Percentiles rank a stretch among this genome's conserved stretches.
phyloP scores from a whole-genome alignment of 1,140 invertebrate species.

The Drosophila melanica region DNA sequence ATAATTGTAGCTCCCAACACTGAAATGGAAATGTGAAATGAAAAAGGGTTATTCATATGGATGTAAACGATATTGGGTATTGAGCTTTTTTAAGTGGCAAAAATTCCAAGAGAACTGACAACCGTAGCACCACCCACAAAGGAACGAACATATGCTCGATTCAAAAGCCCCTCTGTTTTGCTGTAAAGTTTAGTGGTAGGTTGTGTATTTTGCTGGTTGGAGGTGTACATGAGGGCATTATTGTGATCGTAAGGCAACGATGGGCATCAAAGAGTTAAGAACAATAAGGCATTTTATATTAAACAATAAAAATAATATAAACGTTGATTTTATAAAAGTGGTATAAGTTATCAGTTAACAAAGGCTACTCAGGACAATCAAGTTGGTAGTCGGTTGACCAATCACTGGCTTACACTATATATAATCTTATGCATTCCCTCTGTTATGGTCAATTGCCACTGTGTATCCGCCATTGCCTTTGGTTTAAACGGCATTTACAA shows the following conservation, averaged over 20 bases:
- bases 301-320: too few relatives aligned
- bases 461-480: conserved; percentile 3
- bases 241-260: too few relatives aligned
- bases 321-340: too few relatives aligned
- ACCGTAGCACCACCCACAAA: conserved; percentile 5
- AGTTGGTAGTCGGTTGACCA: too few relatives aligned
- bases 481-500: conserved; percentile 41
- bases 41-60: conserved; percentile 2
- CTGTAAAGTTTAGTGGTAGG: conserved; percentile 24
- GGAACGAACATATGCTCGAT: conserved; percentile 25
- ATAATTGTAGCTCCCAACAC: conserved; percentile 34
- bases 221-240: too few relatives aligned
- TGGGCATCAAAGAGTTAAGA: too few relatives aligned
- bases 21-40: background rate
- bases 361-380: too few relatives aligned
- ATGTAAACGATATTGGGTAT: conserved; percentile 11
- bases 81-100: conserved; percentile 58
- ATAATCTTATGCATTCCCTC: background rate
- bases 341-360: too few relatives aligned
- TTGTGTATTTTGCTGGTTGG: background rate
- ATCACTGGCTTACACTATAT: background rate
- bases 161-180: conserved; percentile 1
- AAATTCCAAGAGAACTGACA: conserved; percentile 43
- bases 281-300: too few relatives aligned
- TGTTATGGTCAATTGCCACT: background rate